phyloP scores from a whole-genome alignment of 2,797 vertebrate genomes.

The Petrocephalus sullivani region DNA sequence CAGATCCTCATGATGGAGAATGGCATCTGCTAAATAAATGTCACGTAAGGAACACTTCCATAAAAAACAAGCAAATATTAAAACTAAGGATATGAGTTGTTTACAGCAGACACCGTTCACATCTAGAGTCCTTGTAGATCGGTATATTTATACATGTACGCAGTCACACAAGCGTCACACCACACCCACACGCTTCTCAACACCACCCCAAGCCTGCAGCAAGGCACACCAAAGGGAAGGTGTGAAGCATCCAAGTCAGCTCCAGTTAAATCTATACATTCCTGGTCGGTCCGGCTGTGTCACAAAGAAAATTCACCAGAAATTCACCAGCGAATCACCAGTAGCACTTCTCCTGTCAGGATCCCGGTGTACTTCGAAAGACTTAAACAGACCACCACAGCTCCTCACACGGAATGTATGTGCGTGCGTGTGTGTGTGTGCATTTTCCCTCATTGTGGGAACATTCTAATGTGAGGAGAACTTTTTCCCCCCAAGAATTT shows the following conservation, averaged over 20 bases:
- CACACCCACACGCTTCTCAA: background rate
- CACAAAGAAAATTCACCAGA: background rate
- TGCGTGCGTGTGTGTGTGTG: background rate
- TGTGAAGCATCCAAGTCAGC: background rate
- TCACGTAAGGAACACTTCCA: background rate
- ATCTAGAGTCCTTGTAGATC: background rate
- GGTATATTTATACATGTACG: background rate
- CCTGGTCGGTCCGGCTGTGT: background rate
- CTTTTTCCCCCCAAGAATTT: too few relatives aligned
- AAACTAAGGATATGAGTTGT: background rate
- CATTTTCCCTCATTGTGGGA: background rate
- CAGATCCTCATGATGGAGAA: background rate
- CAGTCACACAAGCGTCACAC: background rate
- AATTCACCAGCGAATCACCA: background rate
- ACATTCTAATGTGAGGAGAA: too few relatives aligned
- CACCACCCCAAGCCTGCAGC: background rate
- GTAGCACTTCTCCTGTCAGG: background rate
- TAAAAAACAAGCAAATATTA: background rate
- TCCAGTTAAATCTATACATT: background rate
- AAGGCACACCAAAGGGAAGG: background rate
- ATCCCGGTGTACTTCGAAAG: background rate
- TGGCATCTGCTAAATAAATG: background rate
- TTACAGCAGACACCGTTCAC: background rate
- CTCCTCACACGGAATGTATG: background rate
- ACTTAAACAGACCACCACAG: background rate